Evolutionary conservation across 2,113 vertebrate species (phyloP).

Genomic region (Ranitomeya variabilis): DNA sequence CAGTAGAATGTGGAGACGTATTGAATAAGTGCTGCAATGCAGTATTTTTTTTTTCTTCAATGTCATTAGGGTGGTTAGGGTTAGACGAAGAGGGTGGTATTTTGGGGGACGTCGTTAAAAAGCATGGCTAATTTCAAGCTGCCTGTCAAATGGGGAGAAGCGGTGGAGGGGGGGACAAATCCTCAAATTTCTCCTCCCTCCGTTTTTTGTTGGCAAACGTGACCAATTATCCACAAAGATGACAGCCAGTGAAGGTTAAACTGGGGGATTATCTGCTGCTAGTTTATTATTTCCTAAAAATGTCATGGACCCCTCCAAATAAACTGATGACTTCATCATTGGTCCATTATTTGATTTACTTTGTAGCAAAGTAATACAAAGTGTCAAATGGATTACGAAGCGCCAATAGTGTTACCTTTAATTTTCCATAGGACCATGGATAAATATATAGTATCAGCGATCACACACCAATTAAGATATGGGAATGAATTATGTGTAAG

Average conservation of each 20-base stretch:
- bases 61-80: constrained; percentile 51
- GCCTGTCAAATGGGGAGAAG: constrained; percentile 8
- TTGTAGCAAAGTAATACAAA: neutral
- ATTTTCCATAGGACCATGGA: neutral
- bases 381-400: too few species aligned
- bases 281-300: neutral
- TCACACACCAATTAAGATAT: neutral
- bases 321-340: too few species aligned
- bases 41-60: constrained; percentile 55
- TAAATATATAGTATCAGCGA: neutral
- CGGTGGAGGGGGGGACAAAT: neutral
- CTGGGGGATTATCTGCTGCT: too few species aligned
- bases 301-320: neutral
- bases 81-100: neutral
- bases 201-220: constrained; percentile 11
- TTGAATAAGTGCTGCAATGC: constrained; percentile 52
- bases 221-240: constrained; percentile 39
- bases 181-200: constrained; percentile 32
- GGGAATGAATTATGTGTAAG: too few species aligned
- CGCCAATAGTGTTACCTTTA: neutral
- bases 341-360: neutral
- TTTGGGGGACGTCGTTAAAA: neutral
- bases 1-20: neutral
- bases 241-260: constrained; percentile 19
- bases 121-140: constrained; percentile 4